Evolutionary conservation across 2,113 vertebrate species (phyloP).

Genomic region (Microtus pennsylvanicus): DNA sequence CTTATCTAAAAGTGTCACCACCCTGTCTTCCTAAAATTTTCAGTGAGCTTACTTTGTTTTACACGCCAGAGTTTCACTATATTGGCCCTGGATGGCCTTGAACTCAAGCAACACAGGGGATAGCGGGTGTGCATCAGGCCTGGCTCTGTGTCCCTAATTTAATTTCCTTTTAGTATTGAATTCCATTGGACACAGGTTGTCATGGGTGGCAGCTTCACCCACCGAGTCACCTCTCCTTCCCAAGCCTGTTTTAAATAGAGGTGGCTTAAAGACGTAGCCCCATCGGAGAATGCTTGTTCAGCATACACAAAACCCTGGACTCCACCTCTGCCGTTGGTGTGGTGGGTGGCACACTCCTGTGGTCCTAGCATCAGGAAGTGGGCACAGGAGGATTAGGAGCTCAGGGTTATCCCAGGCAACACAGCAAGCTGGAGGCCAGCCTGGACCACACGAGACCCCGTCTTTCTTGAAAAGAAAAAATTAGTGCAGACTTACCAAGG

Average conservation of each 20-base stretch:
- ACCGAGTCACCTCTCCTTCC: not conserved
- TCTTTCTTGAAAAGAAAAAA: not conserved
- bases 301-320: not conserved
- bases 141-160: not conserved
- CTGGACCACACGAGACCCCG: not conserved
- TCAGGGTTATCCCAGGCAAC: not conserved
- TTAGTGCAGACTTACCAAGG: not conserved
- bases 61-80: not conserved
- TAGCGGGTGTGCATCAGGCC: no score
- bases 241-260: not conserved
- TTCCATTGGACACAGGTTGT: not conserved
- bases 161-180: not conserved
- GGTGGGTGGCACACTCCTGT: not conserved
- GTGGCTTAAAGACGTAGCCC: no score
- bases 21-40: not conserved
- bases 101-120: no score
- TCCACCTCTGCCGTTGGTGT: no score
- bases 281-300: not conserved
- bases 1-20: not conserved
- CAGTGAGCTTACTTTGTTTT: not conserved
- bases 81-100: not conserved
- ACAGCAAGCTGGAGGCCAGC: not conserved
- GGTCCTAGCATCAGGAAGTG: not conserved
- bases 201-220: not conserved
- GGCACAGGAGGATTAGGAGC: not conserved